Percentiles rank a stretch among this genome's conserved stretches.
Evolutionary conservation across 2,888 invertebrate genomes (phyloP).

Genomic region (Dilophus febrilis): DNA sequence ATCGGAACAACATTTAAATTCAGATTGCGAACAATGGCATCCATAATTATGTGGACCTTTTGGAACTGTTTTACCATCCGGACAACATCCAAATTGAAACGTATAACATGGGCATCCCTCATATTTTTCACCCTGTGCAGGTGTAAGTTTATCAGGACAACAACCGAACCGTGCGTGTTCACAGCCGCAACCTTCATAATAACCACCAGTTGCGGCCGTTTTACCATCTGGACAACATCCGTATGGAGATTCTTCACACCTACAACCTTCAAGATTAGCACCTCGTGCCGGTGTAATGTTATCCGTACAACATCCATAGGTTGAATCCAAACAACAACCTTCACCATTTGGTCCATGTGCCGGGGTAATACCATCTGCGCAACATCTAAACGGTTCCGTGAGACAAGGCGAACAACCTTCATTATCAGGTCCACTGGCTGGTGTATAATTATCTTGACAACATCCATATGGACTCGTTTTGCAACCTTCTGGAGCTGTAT

Average conservation of each 20-base stretch:
- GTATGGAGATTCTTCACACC: slow-evolving; percentile 55
- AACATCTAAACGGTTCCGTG: slow-evolving; percentile 64
- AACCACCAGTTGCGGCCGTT: slow-evolving; percentile 60
- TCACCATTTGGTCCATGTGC: slow-evolving; percentile 70
- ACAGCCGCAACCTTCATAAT: slow-evolving; percentile 70
- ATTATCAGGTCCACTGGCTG: slow-evolving; percentile 48
- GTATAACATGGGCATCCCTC: slow-evolving; percentile 74
- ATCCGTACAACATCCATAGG: slow-evolving; percentile 83
- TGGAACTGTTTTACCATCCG: slow-evolving; percentile 61
- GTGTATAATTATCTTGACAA: slow-evolving; percentile 48
- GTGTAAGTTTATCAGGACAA: slow-evolving; percentile 64
- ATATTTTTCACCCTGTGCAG: slow-evolving; percentile 58
- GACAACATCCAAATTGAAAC: slow-evolving; percentile 80
- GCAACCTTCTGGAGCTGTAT: slow-evolving; percentile 26
- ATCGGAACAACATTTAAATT: slow-evolving; percentile 74
- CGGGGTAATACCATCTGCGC: slow-evolving; percentile 64
- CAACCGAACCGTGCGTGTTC: slow-evolving; percentile 58
- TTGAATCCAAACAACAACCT: slow-evolving; percentile 60
- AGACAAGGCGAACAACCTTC: slow-evolving; percentile 63
- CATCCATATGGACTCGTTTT: slow-evolving; percentile 48
- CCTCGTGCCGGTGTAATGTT: slow-evolving; percentile 68
- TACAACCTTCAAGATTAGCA: slow-evolving; percentile 59
- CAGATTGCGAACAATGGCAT: slow-evolving; percentile 59
- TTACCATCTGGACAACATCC: slow-evolving; percentile 77
- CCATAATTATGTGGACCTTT: slow-evolving; percentile 56